phyloP scores from a whole-genome alignment of 2,888 invertebrate genomes.

The Dascillus cervinus region DNA sequence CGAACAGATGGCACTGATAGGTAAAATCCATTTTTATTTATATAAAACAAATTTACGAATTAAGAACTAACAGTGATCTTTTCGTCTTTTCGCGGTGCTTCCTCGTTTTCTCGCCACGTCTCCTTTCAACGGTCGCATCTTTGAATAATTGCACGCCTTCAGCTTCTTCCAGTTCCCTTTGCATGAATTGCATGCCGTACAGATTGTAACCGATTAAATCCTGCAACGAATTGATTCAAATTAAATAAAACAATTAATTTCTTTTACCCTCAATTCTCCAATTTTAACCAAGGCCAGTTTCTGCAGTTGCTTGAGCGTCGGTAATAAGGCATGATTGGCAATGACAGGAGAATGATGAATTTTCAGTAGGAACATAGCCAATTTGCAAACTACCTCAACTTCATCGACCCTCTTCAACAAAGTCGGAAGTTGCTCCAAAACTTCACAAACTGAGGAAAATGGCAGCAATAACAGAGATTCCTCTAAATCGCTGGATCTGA shows the following conservation, averaged over 20 bases:
- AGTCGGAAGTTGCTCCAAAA: conserved; percentile 63
- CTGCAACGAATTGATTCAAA: conserved; percentile 49
- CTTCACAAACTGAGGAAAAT: conserved; percentile 69
- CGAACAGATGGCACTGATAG: no score
- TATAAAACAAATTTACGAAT: no score
- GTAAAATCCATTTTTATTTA: no score
- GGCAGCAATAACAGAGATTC: conserved; percentile 82
- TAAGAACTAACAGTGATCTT: conserved; percentile 47
- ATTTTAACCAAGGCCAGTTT: conserved; percentile 49
- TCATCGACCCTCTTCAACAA: conserved; percentile 62
- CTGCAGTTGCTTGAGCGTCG: conserved; percentile 57
- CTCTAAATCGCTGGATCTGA: conserved; percentile 82
- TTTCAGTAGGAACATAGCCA: conserved; percentile 67
- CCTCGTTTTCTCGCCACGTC: conserved; percentile 55
- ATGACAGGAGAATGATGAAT: conserved; percentile 75
- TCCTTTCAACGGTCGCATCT: conserved; percentile 60
- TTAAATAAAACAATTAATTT: conserved; percentile 23
- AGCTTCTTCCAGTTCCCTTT: conserved; percentile 65
- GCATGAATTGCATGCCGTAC: conserved; percentile 70
- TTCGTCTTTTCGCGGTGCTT: conserved; percentile 58
- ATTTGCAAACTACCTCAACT: conserved; percentile 68
- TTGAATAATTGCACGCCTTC: conserved; percentile 70
- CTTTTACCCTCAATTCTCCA: conserved; percentile 52
- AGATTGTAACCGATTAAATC: conserved; percentile 80
- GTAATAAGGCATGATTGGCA: conserved; percentile 60